Base-by-base conservation (phyloP, 2,113 vertebrate genomes). In the Elaphurus davidianus region DNA sequence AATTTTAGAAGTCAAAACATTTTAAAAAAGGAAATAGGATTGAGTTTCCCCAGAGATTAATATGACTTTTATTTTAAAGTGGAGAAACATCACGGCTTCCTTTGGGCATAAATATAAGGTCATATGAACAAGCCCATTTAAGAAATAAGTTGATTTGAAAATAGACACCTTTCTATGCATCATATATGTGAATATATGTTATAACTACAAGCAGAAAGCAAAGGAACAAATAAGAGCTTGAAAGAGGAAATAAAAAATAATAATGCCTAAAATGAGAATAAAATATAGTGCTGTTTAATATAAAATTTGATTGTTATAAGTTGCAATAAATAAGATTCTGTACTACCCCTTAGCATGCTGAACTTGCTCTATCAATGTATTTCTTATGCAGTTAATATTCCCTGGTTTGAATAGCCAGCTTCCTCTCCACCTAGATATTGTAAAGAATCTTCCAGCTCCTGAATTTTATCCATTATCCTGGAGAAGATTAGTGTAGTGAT, bases 21-120 rank as follows among this genome's bases (percentile, higher is more conserved):
- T 87, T 86, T 64, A 28, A 71, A 55, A 93, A 94, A 92, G 14
- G 14, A 86, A 87, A 79, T 50, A 97, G 6, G 36, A 96, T 52
- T 76, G 13, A 45, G 15, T 88, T 86, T 88, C 21, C 13, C 21
- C 3, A 55, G 36, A 95, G 23, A 90, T 71, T 67, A 83, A 74
- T 76, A 55, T n/a, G 7, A 17, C 14, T 95, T 97, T 97, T 90
- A 96, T 96, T 97, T 91, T 78, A 87, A 97, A 87, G 7, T 43
- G 1, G 23, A 90, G 74, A 86, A 93, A 74, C 17, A 67, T 55
- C 64, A 81, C 1, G 43, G 14, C 9, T 1, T 94, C 33, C 27
- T 93, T 90, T 90, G 13, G 60, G 16, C 59, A 19, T 96, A 94
- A 88, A 86, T 98, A 76, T 67, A 88, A 79, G 43, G 7, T 79